Percentiles rank a stretch among this genome's conserved stretches.
phyloP scores from a whole-genome alignment of 2,888 invertebrate species.

The Germaria angustata region DNA sequence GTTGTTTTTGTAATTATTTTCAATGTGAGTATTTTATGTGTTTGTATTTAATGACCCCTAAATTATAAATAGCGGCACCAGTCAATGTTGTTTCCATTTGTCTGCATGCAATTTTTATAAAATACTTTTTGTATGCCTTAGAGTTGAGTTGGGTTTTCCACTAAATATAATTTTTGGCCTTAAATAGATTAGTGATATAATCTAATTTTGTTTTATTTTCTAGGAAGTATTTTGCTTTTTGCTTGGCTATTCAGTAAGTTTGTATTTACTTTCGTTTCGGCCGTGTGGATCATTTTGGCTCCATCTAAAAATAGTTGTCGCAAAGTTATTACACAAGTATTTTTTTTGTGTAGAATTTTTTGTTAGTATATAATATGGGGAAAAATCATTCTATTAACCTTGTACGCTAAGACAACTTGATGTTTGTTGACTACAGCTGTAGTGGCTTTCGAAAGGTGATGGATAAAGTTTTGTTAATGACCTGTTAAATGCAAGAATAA shows the following conservation, averaged over 20 bases:
- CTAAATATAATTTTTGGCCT: not conserved
- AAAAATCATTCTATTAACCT: conserved; percentile 52
- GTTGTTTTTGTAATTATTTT: not conserved
- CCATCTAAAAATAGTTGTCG: conserved; percentile 47
- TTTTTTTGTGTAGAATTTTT: not conserved
- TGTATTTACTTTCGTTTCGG: not conserved
- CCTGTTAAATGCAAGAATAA: conserved; percentile 20
- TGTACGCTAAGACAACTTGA: conserved; percentile 22
- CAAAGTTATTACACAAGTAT: not conserved
- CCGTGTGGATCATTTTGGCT: not conserved
- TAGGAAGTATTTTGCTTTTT: not conserved
- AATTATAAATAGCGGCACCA: conserved; percentile 48
- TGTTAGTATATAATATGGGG: not conserved
- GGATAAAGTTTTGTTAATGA: not conserved
- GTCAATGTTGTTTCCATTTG: conserved; percentile 5
- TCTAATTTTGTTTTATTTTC: not conserved
- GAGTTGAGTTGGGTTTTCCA: not conserved
- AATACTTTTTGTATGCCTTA: conserved; percentile 4
- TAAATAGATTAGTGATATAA: not conserved
- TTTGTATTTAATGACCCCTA: conserved; percentile 52
- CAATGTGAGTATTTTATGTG: conserved; percentile 25
- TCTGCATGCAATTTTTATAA: conserved; percentile 50
- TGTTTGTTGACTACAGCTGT: conserved; percentile 39
- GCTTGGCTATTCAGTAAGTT: not conserved
- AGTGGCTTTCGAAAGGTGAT: not conserved